Base-by-base conservation (phyloP, 2,113 vertebrate species). In the Mesocricetus auratus region DNA sequence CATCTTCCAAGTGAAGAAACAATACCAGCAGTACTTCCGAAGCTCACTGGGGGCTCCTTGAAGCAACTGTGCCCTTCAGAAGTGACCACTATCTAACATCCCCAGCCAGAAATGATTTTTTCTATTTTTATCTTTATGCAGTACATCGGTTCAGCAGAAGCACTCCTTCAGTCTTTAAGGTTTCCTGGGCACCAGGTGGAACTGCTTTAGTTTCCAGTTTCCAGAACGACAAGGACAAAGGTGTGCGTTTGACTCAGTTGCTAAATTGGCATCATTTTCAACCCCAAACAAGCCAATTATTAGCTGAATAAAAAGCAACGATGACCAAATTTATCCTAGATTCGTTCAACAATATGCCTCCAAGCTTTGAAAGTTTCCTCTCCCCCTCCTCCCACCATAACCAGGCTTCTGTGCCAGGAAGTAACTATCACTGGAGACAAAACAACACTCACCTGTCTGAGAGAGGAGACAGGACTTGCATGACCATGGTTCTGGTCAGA, bases 401-500 rank as follows among this genome's bases (percentile, higher is more conserved):
- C 47, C 66, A 93, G 75, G 79, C 3, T 60, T 36, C 24, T 42
- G 5, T 89, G 33, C 21, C n/a, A 83, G 91, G 88, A 92, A 21
- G 19, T 82, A 86, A n/a, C 2, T 45, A 71, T 79, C 50, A 60
- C 9, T 2, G 36, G 86, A 78, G 13, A 64, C 33, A 66, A 24
- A 58, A 11, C 39, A 47, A 64, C 19, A 97, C 98, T 31, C 26
- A 99, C 99, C 99, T 99, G 97, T 99, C 99, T 36, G 99, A 99
- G 36, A 99, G 98, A 68, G 99, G 98, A 0, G 99, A 99, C 85
- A 99, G 98, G 0, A 99, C 99, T 97, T 99, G 99, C 99, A 99
- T 99, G 96, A 99, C 99, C 99, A 99, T 99, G 22, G 99, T 99
- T 96, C 99, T 98, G 93, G 99, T 99, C 94, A 99, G 98, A 62